A percentile compares a stretch with the other conserved stretches of the same genome.
These are phyloP conservation scores for Calypte anna DNA, from an alignment of 2,113 vertebrate genomes.

Conservation along the genomic window DNA sequence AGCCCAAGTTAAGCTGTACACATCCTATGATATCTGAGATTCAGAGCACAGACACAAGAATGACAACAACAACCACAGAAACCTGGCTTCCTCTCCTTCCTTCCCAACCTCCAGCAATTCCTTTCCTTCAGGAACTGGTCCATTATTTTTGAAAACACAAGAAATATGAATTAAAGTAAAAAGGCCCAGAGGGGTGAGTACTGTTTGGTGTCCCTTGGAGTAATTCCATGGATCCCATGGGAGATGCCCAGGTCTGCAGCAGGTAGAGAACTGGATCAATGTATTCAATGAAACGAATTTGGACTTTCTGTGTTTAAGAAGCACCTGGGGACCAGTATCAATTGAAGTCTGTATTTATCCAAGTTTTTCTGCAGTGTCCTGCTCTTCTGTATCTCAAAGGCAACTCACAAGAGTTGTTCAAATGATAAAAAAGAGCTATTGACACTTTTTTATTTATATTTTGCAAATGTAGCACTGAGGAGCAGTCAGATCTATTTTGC, in stretches of 20 bases:
- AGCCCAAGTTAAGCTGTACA: neutral
- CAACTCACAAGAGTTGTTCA: neutral
- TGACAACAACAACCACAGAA: neutral
- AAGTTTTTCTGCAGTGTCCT: neutral
- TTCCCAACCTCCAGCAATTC: neutral
- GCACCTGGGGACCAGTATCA: too few relatives aligned
- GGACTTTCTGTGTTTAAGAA: neutral
- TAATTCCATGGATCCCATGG: neutral
- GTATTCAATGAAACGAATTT: neutral
- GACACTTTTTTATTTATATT: neutral
- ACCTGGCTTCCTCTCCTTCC: accelerated
- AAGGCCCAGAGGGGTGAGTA: neutral
- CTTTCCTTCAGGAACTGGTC: neutral
- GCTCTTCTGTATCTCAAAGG: neutral
- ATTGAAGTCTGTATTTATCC: neutral
- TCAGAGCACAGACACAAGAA: neutral
- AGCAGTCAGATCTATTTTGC: neutral
- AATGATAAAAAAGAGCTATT: neutral
- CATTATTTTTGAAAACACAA: neutral
- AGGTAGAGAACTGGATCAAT: neutral
- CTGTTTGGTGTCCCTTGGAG: neutral
- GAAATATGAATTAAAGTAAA: neutral
- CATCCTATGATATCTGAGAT: neutral
- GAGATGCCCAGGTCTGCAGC: neutral
- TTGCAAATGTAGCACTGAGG: neutral